Evolutionary conservation across 2,113 vertebrate genomes (phyloP).

Genomic region (Cyphomyrus discorhynchus): DNA sequence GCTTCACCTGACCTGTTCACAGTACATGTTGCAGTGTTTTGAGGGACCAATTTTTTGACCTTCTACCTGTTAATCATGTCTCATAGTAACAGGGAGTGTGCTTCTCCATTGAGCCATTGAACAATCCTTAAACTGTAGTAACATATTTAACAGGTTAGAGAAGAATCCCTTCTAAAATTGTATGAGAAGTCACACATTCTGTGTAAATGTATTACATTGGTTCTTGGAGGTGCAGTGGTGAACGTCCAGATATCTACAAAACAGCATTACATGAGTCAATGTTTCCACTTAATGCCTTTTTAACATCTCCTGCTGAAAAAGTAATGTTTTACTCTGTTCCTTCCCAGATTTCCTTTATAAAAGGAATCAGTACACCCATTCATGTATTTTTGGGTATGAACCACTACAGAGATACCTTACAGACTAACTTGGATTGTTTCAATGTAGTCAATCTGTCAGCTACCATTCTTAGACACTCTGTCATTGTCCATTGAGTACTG

Average conservation of each 20-base stretch:
- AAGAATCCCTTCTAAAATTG: not conserved
- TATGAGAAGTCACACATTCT: not conserved
- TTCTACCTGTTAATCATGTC: not conserved
- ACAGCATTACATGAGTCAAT: not conserved
- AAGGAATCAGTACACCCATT: not conserved
- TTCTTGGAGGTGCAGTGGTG: not conserved
- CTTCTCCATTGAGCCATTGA: not conserved
- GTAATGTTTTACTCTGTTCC: not conserved
- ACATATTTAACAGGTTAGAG: not conserved
- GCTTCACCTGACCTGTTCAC: not conserved
- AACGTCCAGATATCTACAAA: not conserved
- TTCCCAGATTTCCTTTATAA: not conserved
- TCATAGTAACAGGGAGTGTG: not conserved
- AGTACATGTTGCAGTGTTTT: not conserved
- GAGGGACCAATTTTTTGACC: not conserved
- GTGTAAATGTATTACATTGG: not conserved
- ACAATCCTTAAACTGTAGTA: not conserved
- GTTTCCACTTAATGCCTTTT: not conserved
- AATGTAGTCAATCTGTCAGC: not conserved
- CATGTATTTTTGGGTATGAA: not conserved
- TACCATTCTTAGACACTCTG: not conserved
- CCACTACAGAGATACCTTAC: not conserved
- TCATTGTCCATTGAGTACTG: conserved; percentile 5
- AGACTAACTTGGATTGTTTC: not conserved
- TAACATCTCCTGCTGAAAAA: not conserved